A percentile compares a stretch with the other conserved stretches of the same genome.
Conservation (phyloP, 2,888 invertebrate genomes). For the Oscheius sp. region DNA sequence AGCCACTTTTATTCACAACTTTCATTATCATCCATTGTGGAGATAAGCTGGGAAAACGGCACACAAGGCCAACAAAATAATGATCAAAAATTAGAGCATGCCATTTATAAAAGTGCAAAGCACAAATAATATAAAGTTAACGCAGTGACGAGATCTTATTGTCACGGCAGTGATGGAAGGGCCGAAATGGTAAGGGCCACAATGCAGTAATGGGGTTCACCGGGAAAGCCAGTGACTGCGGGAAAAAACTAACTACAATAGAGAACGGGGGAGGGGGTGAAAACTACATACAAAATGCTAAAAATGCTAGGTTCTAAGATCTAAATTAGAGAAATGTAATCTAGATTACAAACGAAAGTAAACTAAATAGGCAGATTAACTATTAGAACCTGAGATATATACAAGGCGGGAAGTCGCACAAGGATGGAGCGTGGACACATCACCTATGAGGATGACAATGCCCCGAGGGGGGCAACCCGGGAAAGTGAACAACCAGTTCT, state of each 20-base stretch:
- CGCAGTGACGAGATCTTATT: conserved; percentile 8
- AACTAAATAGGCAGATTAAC: conserved; percentile 14
- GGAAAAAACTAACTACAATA: neutral
- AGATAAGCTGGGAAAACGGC: conserved; percentile 15
- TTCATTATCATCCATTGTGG: neutral
- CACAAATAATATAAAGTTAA: conserved; percentile 1
- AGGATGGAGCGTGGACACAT: conserved; percentile 10
- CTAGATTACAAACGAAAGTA: conserved; percentile 3
- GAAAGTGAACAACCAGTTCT: conserved; percentile 26
- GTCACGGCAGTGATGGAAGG: conserved; percentile 2
- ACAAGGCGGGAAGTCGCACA: conserved; percentile 17
- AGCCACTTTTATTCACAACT: conserved; percentile 6
- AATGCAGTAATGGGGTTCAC: neutral
- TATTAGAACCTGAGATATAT: conserved; percentile 20
- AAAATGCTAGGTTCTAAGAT: conserved; percentile 8
- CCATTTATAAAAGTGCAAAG: conserved; percentile 15
- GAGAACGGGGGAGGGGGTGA: too few species aligned
- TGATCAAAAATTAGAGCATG: conserved; percentile 17
- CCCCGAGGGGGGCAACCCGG: conserved; percentile 20
- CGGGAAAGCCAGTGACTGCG: neutral
- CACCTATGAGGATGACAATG: conserved; percentile 2
- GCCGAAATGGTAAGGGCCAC: conserved; percentile 1
- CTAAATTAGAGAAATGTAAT: neutral
- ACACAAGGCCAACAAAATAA: conserved; percentile 8
- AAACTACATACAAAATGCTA: conserved; percentile 13